Percentiles rank a stretch among this genome's conserved stretches.
These are phyloP conservation scores for Dendrocincla tyrannina DNA, from an alignment of 2,797 vertebrate species.

Conservation along the genomic window DNA sequence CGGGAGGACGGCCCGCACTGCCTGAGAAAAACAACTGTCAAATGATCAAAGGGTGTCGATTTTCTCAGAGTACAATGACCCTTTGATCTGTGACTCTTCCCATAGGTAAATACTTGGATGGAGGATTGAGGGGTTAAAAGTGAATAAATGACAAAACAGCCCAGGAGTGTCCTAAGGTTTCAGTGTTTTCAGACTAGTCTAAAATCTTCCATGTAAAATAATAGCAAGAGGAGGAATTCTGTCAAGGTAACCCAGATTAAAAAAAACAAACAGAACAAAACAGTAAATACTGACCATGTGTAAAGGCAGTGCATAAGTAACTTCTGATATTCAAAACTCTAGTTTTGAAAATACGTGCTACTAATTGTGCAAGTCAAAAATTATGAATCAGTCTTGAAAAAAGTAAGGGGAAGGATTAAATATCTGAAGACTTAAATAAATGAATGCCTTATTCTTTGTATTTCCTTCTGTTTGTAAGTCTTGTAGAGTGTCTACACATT, in stretches of 20 bases:
- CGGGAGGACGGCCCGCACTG: neutral
- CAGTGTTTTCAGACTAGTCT: neutral
- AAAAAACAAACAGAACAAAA: neutral
- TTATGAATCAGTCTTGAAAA: neutral
- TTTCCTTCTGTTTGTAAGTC: neutral
- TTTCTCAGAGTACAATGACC: conserved; percentile 15
- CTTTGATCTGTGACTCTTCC: conserved; percentile 36
- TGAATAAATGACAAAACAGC: neutral
- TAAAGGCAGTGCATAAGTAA: neutral
- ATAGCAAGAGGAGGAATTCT: conserved; percentile 10
- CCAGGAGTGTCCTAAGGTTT: neutral
- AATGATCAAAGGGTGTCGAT: conserved; percentile 17
- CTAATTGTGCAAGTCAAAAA: neutral
- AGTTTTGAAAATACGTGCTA: conserved; percentile 9
- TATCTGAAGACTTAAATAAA: neutral
- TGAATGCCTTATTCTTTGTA: neutral
- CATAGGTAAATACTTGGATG: neutral
- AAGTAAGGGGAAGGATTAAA: neutral
- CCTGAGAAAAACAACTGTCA: conserved; percentile 1
- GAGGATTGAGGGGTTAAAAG: neutral
- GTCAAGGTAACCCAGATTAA: neutral
- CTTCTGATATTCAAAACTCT: neutral
- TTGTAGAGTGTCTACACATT: neutral
- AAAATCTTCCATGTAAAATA: conserved; percentile 9
- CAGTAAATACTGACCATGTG: neutral